These are phyloP conservation scores for Arctia plantaginis DNA, from an alignment of 2,888 invertebrate species.

Conservation along the genomic window DNA sequence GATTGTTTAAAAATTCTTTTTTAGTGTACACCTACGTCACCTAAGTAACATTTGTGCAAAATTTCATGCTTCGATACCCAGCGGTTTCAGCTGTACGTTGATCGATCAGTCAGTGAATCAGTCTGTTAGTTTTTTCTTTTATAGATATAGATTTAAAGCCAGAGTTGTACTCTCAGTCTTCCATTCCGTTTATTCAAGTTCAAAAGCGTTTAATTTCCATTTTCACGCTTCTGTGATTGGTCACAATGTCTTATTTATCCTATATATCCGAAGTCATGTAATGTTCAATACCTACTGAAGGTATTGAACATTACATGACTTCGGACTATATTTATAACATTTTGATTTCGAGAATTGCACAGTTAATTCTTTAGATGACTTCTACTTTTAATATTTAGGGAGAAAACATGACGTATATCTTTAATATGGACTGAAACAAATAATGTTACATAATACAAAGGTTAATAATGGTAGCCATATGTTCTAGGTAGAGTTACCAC, in stretches of 20 bases:
- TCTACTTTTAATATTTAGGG: constrained; percentile 6
- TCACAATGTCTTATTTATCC: neutral
- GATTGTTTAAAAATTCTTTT: too few relatives aligned
- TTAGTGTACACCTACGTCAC: too few relatives aligned
- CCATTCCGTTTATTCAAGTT: neutral
- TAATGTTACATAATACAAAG: constrained; percentile 33
- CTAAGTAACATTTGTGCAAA: too few relatives aligned
- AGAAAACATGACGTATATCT: neutral
- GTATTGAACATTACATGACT: neutral
- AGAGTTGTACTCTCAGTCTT: neutral
- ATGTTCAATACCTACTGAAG: too few relatives aligned
- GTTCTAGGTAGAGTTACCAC: neutral
- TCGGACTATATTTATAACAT: neutral
- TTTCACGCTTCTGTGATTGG: neutral
- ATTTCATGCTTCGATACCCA: too few relatives aligned
- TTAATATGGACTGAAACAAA: constrained; percentile 24
- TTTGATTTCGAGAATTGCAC: neutral
- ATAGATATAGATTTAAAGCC: too few relatives aligned
- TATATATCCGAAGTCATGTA: too few relatives aligned
- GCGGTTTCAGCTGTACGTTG: too few relatives aligned
- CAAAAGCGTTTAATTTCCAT: neutral
- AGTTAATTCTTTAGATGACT: neutral
- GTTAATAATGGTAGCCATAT: constrained; percentile 33
- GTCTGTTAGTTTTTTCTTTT: too few relatives aligned
- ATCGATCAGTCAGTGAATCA: too few relatives aligned